Evolutionary conservation across 1,140 invertebrate genomes (phyloP), one percentile per base, ranked within the genome.

Genomic region (Lethrus apterus): DNA sequence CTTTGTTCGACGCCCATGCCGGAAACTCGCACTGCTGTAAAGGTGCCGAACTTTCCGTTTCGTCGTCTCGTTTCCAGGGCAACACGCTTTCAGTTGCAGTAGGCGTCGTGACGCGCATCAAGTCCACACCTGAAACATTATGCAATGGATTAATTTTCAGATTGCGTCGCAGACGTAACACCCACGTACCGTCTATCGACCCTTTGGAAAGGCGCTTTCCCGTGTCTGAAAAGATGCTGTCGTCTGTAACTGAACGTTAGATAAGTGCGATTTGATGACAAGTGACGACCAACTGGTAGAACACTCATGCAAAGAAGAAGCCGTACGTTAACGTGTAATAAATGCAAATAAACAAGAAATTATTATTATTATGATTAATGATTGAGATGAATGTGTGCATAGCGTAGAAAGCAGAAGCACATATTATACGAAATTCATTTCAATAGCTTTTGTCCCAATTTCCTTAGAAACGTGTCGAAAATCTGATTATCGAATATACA

Each of bases 21-120:
- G 89, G 89, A 66, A 93, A 93, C 65, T 93, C 90, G 44, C 82
- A 82, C 67, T 93, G 89, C 57, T 87, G 81, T n/a, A 89, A 63
- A 13, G 81, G 81, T 18, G 72, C 75, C 21, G 78, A 76, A 15
- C 76, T 77, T 46, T 79, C 75, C 13, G 79, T 74, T 49, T 81
- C 77, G 44, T 86, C 84, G 50, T 82, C 83, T 5, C 89, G 76
- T 70, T 91, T 91, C 89, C 90, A 93, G 5, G 90, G 89, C 54
- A 93, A 71, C 72, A 88, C 81, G 9, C 80, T 83, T 68, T 91
- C 88, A 1, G 85, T 86, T 2, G 85, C 83, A 7, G 88, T 91
- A 11, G 84, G 85, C 14, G 86, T 89, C 17, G 83, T 83, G 18
- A 86, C 86, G n/a, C 84, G 73, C 40, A 76, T 76, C 48, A 74